phyloP scores from a whole-genome alignment of 2,797 vertebrate species.

The Crypturellus tataupa region DNA sequence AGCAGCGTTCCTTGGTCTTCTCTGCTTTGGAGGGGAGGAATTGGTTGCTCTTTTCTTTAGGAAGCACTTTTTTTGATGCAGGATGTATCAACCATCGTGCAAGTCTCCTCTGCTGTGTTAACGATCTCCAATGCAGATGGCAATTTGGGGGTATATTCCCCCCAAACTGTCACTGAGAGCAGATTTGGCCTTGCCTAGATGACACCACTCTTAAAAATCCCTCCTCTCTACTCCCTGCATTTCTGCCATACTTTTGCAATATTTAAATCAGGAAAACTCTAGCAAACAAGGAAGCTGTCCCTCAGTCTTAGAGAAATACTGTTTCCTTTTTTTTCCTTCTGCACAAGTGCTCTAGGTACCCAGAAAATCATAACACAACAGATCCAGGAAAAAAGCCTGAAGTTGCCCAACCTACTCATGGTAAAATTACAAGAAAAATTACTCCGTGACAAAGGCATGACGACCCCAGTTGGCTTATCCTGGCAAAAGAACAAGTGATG shows the following conservation, averaged over 20 bases:
- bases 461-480: constrained; percentile 71
- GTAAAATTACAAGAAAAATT: constrained; percentile 74
- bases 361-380: constrained; percentile 21
- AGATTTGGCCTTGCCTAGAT: not conserved
- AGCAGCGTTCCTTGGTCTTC: not conserved
- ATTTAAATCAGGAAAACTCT: not conserved
- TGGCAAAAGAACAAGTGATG: constrained; percentile 71
- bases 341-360: not conserved
- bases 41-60: not conserved
- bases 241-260: not conserved
- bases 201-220: not conserved
- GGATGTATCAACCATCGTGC: rapidly evolving
- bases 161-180: not conserved
- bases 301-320: constrained; percentile 40
- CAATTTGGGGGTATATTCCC: not conserved
- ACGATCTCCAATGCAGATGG: rapidly evolving
- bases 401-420: constrained; percentile 50
- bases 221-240: not conserved
- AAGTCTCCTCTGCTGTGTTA: not conserved
- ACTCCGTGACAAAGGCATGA: constrained; percentile 70
- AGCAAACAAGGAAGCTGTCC: constrained; percentile 41
- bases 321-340: not conserved
- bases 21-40: not conserved
- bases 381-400: constrained; percentile 53
- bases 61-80: not conserved